Base-by-base conservation (phyloP, 2,113 vertebrate genomes). In the Hucho hucho region DNA sequence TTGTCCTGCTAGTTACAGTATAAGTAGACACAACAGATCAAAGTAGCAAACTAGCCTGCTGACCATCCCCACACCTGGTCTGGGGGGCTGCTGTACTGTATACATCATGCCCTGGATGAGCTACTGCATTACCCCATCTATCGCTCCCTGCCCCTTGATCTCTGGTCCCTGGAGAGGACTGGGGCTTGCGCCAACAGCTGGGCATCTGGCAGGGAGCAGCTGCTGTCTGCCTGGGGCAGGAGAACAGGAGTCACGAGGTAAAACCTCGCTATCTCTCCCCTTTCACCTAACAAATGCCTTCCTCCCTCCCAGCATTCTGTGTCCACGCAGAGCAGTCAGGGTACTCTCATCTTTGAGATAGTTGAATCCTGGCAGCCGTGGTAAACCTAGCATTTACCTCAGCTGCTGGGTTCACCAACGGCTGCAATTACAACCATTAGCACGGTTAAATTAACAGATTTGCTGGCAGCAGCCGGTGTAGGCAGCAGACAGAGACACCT, bases 401-500 rank as follows among this genome's bases (percentile, higher is more conserved):
- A 90, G 85, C 91, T 90, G 90, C 91, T 93, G 91, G 87, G 76
- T 90, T 92, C 92, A 92, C 88, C 83, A 87, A 81, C 87, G 86
- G 80, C 87, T 84, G 86, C 89, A 92, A 93, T 93, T 93, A 92
- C 81, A 77, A 81, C 84, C 88, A 93, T 93, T 92, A 92, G 86
- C 90, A 91, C 88, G 90, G 83, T 88, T 92, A 93, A 93, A 93
- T 93, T 92, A 93, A 92, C 88, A 86, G 90, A 92, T 91, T 88
- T 79, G 58, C 91, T 93, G 88, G 89, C 90, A 93, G 88, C 37
- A 43, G 37, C 82, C 87, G 79, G 87, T 73, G 83, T 75, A 83
- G 81, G 83, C 64, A 16, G 24, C 11, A 65, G 24, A 65, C 84
- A 76, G 81, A 84, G 47, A 81, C 81, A 78, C 53, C 79, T 75